Conservation (phyloP, 2,113 vertebrate species). For the Tetraodon nigroviridis region DNA sequence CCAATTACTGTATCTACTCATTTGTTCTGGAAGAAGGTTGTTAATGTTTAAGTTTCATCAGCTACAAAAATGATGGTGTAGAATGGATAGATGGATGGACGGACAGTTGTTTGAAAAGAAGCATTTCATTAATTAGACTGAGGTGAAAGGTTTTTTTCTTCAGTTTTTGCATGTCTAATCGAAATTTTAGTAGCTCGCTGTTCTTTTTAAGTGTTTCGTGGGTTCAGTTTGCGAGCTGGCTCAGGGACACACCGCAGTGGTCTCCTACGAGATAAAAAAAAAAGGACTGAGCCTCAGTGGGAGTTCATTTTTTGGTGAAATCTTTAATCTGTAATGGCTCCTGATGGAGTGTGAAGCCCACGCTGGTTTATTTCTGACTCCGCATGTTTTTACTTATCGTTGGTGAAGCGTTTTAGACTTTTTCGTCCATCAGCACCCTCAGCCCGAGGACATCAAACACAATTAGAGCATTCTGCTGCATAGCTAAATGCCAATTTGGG, state of each 20-base stretch:
- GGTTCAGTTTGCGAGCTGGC: slow-evolving; percentile 21
- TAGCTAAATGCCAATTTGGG: slow-evolving; percentile 58
- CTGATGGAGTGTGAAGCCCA: background rate
- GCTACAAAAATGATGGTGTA: no score
- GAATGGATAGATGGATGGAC: no score
- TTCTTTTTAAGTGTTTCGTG: slow-evolving; percentile 42
- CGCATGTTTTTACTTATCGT: slow-evolving; percentile 17
- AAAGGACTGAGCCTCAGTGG: slow-evolving; percentile 16
- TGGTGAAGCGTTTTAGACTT: slow-evolving; percentile 24
- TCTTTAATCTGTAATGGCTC: slow-evolving; percentile 4
- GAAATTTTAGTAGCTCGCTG: slow-evolving; percentile 34
- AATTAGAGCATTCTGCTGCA: slow-evolving; percentile 60
- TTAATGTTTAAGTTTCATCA: no score
- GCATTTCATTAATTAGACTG: no score
- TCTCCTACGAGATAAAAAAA: slow-evolving; percentile 33
- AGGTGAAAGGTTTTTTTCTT: no score
- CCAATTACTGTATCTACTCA: no score
- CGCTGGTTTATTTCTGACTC: slow-evolving; percentile 6
- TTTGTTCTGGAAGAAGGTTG: no score
- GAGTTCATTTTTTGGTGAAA: slow-evolving; percentile 19
- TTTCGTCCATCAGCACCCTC: slow-evolving; percentile 45
- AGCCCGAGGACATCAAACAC: slow-evolving; percentile 45
- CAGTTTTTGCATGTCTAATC: slow-evolving; percentile 33
- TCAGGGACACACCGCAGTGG: slow-evolving; percentile 12
- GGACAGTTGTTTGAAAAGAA: no score